Conservation (phyloP, 2,888 invertebrate species). For the Creontiades dilutus region DNA sequence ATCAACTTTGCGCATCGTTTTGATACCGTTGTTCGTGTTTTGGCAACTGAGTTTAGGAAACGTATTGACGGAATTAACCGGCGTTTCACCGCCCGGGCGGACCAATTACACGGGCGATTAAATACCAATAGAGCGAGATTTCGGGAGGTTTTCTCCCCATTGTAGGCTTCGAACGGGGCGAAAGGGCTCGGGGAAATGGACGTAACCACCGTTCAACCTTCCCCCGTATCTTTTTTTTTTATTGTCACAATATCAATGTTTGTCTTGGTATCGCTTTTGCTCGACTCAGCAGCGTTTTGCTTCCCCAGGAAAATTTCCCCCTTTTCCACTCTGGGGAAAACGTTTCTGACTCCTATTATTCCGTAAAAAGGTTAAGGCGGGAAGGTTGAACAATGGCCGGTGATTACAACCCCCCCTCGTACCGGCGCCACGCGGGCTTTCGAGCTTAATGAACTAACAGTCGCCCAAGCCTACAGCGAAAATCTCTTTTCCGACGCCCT, state of each 20-base stretch:
- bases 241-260: constrained; percentile 25
- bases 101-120: constrained; percentile 24
- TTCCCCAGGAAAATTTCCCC: not conserved
- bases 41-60: constrained; percentile 8
- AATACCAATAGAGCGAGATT: constrained; percentile 12
- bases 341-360: constrained; percentile 32
- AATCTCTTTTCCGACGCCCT: constrained; percentile 34
- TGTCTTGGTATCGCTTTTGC: constrained; percentile 30
- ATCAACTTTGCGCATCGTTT: no score
- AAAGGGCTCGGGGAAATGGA: not conserved
- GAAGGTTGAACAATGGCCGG: constrained; percentile 56
- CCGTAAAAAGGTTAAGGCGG: constrained; percentile 32
- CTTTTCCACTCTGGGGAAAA: not conserved
- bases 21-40: constrained; percentile 9
- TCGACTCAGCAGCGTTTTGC: not conserved
- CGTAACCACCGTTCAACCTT: not conserved
- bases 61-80: constrained; percentile 6
- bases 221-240: not conserved
- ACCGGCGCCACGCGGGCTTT: not conserved
- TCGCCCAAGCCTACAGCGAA: constrained; percentile 24
- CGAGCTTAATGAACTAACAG: constrained; percentile 57
- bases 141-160: not conserved
- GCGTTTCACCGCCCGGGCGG: not conserved
- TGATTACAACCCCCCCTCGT: constrained; percentile 42
- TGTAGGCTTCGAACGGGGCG: constrained; percentile 2